Evolutionary conservation across 2,113 vertebrate species (phyloP).

Genomic region (Hystrix cristata): DNA sequence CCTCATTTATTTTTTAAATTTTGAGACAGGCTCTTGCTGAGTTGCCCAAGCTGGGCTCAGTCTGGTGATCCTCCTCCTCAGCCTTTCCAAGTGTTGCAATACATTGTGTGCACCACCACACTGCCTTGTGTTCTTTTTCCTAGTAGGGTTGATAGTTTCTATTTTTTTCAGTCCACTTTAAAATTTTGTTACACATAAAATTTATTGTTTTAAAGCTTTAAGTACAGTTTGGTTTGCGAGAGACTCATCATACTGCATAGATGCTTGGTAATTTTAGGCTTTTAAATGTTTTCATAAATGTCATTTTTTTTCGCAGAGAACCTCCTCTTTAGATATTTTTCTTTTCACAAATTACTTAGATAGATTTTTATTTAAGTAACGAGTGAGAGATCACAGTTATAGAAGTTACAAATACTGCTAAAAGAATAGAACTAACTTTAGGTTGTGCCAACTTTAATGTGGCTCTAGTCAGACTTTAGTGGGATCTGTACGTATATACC

Average conservation of each 20-base stretch:
- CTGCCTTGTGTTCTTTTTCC: constrained; percentile 7
- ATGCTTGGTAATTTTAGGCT: constrained; percentile 1
- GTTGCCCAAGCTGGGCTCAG: background rate
- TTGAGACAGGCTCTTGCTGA: background rate
- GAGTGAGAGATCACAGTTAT: constrained; percentile 6
- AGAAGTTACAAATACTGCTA: constrained; percentile 41
- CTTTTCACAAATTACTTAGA: constrained; percentile 43
- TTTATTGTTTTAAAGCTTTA: constrained; percentile 11
- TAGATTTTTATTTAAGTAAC: constrained; percentile 8
- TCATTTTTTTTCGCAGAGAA: constrained; percentile 55
- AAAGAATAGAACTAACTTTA: constrained; percentile 64
- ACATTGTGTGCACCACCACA: background rate
- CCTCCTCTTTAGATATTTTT: constrained; percentile 20
- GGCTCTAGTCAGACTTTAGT: constrained; percentile 30
- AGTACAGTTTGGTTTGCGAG: background rate
- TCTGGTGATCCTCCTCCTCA: background rate
- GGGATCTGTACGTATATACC: background rate
- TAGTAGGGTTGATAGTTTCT: constrained; percentile 34
- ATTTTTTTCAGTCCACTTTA: background rate
- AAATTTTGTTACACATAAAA: constrained; percentile 45
- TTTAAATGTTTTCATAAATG: constrained; percentile 11
- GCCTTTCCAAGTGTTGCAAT: background rate
- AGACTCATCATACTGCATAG: background rate
- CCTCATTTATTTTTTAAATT: background rate
- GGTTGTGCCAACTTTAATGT: background rate